Conservation (phyloP, 2,113 vertebrate species). For the Psittacula cyanocephala region DNA sequence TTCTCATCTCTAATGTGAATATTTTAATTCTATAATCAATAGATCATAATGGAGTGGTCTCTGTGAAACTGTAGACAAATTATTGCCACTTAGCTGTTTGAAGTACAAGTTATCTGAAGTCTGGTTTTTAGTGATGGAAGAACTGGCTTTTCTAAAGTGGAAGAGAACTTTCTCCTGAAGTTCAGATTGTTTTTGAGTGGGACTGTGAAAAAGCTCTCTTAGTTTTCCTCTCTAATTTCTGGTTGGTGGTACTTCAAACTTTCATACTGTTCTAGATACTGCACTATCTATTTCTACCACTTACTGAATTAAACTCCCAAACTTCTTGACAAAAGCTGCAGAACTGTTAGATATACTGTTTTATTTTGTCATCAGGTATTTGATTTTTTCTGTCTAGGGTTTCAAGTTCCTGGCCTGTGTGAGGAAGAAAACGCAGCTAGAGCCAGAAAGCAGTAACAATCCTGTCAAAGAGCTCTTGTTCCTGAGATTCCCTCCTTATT, state of each 20-base stretch:
- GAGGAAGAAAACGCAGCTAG: neutral
- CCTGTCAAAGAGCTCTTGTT: neutral
- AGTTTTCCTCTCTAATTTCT: neutral
- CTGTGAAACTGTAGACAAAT: neutral
- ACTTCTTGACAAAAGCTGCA: neutral
- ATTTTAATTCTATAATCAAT: neutral
- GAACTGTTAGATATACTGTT: neutral
- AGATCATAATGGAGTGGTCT: neutral
- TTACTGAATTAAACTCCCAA: neutral
- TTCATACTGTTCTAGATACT: neutral
- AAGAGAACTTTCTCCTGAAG: neutral
- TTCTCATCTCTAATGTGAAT: neutral
- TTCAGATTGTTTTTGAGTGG: neutral
- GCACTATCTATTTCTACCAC: neutral
- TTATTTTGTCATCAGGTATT: conserved; percentile 13
- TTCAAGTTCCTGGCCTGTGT: neutral
- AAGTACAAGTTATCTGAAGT: neutral
- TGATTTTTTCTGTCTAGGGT: neutral
- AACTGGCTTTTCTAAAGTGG: neutral
- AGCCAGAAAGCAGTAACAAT: neutral
- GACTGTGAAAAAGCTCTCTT: neutral
- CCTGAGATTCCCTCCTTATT: neutral
- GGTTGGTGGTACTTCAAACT: neutral
- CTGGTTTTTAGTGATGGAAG: neutral
- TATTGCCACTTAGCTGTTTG: neutral